Conservation (phyloP, 2,888 invertebrate species). For the Amaurobius ferox region DNA sequence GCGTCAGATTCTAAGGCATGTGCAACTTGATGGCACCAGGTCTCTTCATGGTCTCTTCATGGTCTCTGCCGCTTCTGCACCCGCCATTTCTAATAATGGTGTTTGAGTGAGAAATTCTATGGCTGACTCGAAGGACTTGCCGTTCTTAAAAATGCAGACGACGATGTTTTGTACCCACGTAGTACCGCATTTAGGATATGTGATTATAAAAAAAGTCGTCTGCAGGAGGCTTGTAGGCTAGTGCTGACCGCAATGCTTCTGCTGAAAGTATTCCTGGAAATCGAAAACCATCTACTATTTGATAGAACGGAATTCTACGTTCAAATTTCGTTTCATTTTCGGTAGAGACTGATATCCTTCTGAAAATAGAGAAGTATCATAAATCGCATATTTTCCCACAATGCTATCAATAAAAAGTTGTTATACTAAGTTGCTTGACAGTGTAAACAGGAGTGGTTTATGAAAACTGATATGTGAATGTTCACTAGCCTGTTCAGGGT, state of each 20-base stretch:
- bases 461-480: too few species aligned
- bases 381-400: too few species aligned
- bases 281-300: slow-evolving; percentile 44
- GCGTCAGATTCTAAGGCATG: slow-evolving; percentile 45
- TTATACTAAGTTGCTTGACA: too few species aligned
- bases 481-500: too few species aligned
- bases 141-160: slow-evolving; percentile 45
- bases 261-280: slow-evolving; percentile 38
- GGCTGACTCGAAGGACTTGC: slow-evolving; percentile 31
- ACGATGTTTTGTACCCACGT: slow-evolving; percentile 72
- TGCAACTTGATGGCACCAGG: slow-evolving; percentile 74
- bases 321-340: background rate
- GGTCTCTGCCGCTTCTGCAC: slow-evolving; percentile 39
- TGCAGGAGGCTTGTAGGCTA: slow-evolving; percentile 61
- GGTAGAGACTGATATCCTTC: background rate
- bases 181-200: slow-evolving; percentile 71
- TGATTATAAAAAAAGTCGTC: slow-evolving; percentile 67
- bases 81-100: slow-evolving; percentile 65
- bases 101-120: slow-evolving; percentile 43
- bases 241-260: slow-evolving; percentile 43
- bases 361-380: too few species aligned
- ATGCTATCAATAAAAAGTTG: too few species aligned
- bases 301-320: slow-evolving; percentile 23
- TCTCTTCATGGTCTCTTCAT: too few species aligned
- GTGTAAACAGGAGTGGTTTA: too few species aligned